These are phyloP conservation scores for Heliconius hewitsoni DNA, from an alignment of 1,140 invertebrate genomes.

Conservation along the genomic window DNA sequence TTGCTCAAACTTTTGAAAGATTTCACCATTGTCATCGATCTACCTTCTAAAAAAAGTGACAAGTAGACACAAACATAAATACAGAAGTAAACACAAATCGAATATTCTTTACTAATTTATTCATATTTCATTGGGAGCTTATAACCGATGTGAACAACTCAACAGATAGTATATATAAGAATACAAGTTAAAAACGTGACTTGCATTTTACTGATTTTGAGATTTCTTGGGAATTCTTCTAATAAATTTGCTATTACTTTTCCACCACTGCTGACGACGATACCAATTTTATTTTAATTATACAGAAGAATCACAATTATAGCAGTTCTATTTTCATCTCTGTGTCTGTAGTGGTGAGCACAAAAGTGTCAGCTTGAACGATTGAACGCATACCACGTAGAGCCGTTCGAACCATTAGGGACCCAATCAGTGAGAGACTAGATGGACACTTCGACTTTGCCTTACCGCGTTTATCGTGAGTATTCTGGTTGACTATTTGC, in stretches of 20 bases:
- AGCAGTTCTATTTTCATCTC: too few relatives aligned
- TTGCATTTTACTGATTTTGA: not conserved
- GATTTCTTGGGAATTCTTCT: not conserved
- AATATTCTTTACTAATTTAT: not conserved
- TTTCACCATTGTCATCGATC: not conserved
- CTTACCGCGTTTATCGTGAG: too few relatives aligned
- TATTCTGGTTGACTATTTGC: too few relatives aligned
- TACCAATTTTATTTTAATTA: too few relatives aligned
- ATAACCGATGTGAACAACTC: not conserved
- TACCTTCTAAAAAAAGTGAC: not conserved
- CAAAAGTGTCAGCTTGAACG: too few relatives aligned
- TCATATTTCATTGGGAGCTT: not conserved
- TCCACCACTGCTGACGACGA: too few relatives aligned
- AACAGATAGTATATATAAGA: not conserved
- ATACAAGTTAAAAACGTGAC: not conserved
- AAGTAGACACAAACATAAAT: not conserved
- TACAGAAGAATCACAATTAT: too few relatives aligned
- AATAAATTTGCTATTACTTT: not conserved
- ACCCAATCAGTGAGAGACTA: too few relatives aligned
- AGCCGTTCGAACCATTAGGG: too few relatives aligned
- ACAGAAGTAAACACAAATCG: not conserved
- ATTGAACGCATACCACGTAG: too few relatives aligned
- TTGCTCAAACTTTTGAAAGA: conserved; percentile 24
- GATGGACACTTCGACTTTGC: too few relatives aligned
- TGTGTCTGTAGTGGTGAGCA: too few relatives aligned